Percentiles rank a stretch among this genome's conserved stretches.
phyloP scores from a whole-genome alignment of 2,797 vertebrate species.

The Brachymystax lenok region DNA sequence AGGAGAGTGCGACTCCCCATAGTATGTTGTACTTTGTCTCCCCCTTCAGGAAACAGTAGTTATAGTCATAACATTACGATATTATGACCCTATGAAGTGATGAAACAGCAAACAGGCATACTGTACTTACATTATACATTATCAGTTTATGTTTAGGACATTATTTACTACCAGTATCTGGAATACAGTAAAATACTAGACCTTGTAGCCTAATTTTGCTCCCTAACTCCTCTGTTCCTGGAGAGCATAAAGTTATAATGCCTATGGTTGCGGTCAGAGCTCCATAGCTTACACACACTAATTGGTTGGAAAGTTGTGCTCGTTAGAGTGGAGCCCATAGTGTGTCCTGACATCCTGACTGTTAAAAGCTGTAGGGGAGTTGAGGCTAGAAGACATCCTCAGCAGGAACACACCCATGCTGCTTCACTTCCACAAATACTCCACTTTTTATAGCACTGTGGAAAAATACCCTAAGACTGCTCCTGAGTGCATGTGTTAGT shows the following conservation, averaged over 20 bases:
- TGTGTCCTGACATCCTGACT: constrained; percentile 59
- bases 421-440: constrained; percentile 54
- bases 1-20: no score
- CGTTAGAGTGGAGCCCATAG: constrained; percentile 55
- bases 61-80: no score
- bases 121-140: no score
- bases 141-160: neutral
- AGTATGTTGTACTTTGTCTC: no score
- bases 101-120: neutral
- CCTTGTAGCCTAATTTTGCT: neutral
- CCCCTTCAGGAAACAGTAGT: no score
- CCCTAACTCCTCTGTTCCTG: constrained; percentile 43
- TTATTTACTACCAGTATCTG: neutral
- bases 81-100: neutral
- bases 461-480: constrained; percentile 52
- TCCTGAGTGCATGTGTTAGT: constrained; percentile 33
- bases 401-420: constrained; percentile 42
- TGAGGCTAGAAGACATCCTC: constrained; percentile 46
- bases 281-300: constrained; percentile 47
- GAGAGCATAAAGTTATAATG: constrained; percentile 43
- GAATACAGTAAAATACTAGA: neutral
- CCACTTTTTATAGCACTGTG: constrained; percentile 61
- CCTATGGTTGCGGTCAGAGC: constrained; percentile 42
- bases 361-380: constrained; percentile 70
- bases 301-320: constrained; percentile 58